These are phyloP conservation scores for Julus scandinavius DNA, from an alignment of 2,888 invertebrate species.

Conservation along the genomic window DNA sequence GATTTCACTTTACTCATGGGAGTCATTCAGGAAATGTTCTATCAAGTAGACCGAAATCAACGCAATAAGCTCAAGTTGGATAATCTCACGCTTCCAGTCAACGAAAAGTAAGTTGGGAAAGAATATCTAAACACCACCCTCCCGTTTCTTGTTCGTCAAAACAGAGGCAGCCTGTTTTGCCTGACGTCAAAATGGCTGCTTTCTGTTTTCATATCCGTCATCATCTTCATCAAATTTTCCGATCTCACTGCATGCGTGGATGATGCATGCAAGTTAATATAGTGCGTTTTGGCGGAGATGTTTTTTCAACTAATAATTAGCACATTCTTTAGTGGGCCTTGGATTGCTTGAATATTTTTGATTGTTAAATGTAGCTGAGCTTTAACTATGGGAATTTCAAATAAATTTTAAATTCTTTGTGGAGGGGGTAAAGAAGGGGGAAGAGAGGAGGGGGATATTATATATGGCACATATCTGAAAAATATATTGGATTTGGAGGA, in stretches of 20 bases:
- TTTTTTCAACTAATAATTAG: neutral
- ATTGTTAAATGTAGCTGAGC: neutral
- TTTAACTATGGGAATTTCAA: neutral
- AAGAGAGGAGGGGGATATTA: no score
- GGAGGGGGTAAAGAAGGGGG: neutral
- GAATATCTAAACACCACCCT: neutral
- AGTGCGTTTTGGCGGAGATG: neutral
- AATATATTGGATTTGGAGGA: no score
- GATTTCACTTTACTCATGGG: constrained; percentile 75
- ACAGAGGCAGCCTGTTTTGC: neutral
- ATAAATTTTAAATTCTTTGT: neutral
- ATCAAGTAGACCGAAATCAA: constrained; percentile 75
- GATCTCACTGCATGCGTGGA: neutral
- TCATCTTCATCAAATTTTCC: neutral
- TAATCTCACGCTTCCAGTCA: constrained; percentile 73
- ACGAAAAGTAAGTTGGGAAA: constrained; percentile 60
- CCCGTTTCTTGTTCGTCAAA: neutral
- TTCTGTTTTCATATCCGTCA: neutral
- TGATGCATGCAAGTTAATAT: neutral
- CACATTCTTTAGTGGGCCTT: neutral
- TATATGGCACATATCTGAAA: no score
- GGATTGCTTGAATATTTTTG: neutral
- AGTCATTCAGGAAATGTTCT: constrained; percentile 90
- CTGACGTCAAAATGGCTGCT: neutral
- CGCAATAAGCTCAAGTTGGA: constrained; percentile 89